Conservation (phyloP, 2,797 vertebrate genomes). For the Natrix natrix region DNA sequence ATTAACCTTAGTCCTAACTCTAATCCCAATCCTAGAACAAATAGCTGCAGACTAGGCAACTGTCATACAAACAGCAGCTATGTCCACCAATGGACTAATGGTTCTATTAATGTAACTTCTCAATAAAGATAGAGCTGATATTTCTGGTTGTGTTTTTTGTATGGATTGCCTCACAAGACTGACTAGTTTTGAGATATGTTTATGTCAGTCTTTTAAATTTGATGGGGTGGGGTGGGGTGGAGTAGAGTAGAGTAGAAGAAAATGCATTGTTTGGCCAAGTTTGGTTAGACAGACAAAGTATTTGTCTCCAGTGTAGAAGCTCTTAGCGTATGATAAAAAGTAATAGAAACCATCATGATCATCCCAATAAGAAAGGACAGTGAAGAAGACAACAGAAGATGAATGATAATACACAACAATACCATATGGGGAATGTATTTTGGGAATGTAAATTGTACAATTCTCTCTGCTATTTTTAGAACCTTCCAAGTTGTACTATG, state of each 20-base stretch:
- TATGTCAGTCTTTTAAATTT: background rate
- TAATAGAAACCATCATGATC: background rate
- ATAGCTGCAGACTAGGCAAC: background rate
- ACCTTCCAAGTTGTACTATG: background rate
- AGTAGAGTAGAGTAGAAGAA: no score
- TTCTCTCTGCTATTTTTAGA: background rate
- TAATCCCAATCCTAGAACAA: background rate
- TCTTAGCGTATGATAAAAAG: background rate
- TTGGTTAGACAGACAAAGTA: background rate
- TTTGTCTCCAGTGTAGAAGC: background rate
- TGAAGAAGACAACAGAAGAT: background rate
- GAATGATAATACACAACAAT: background rate
- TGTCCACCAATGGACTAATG: background rate
- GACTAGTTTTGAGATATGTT: background rate
- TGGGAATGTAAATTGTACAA: background rate
- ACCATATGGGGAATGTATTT: background rate
- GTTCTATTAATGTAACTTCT: background rate
- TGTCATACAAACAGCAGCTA: background rate
- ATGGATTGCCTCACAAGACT: background rate
- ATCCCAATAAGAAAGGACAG: background rate
- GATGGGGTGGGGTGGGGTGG: accelerated
- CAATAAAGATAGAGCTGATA: background rate
- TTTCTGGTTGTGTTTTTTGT: background rate
- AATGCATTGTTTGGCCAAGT: background rate
- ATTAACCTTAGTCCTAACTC: background rate